Base-by-base conservation (phyloP, 2,888 invertebrate genomes). In the Dorcus hopei region DNA sequence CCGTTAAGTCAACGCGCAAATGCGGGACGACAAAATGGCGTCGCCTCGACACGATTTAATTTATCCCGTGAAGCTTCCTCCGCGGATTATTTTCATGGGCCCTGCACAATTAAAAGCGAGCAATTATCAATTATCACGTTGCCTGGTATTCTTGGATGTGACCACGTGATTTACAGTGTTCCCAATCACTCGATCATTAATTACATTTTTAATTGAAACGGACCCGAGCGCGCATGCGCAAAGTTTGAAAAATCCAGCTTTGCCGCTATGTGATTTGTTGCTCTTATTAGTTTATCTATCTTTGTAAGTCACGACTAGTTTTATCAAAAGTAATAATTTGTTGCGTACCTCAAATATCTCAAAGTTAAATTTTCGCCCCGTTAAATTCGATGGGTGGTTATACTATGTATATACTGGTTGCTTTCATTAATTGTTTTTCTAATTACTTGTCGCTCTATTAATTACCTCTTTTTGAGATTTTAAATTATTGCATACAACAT, bases 1-100 rank as follows among this genome's bases (percentile, higher is more conserved):
- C 45, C 9, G 53, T 49, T 49, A 54, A 38, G 45, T 49, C 55
- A 55, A 51, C 55, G 55, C 59, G 59, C 59, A 55, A 47, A 47
- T 55, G 59, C 59, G 45, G 19, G 33, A 45, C 16, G 19, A 19
- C 45, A 56, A 56, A 49, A 56, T 56, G 56, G 56, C 56, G 56
- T 49, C 41, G 45, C 5, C 16, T 45, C 5, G 23, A 45, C 40
- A 38, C 16, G 52, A 52, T 52, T 52, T 40, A 23, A 6, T 38
- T 11, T 9, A 9, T 45, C 7, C n/a, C 3, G 5, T 43, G 26
- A 33, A 1, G 42, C 42, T 16, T 42, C 42, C 14, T 7, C 42
- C 6, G 42, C 42, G 9, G 9, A 6, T 42, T 42, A 14, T 6
- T 42, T 6, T 7, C 42, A 7, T 6, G 26, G 5, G 26, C 26